Percentiles rank a stretch among this genome's conserved stretches.
These are phyloP conservation scores for Podotricha telesiphe DNA, from an alignment of 2,888 invertebrate genomes.

Conservation along the genomic window DNA sequence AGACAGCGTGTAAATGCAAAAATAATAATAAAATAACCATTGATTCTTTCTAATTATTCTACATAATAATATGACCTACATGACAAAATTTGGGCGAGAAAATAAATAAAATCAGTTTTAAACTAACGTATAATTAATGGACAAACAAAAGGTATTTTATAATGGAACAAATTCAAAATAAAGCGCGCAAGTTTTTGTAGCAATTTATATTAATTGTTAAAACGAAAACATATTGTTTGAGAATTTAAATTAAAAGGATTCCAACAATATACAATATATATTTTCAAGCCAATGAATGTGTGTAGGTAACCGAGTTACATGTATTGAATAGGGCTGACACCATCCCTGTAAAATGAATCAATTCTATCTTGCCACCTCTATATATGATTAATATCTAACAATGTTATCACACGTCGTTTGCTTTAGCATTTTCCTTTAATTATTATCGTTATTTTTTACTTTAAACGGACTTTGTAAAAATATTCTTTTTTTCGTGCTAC, in stretches of 20 bases:
- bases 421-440: neutral
- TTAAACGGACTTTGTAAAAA: too few relatives aligned
- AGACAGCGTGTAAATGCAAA: too few relatives aligned
- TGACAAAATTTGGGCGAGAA: too few relatives aligned
- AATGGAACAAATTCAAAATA: neutral
- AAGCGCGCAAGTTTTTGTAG: neutral
- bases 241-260: conserved; percentile 6
- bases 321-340: conserved; percentile 5
- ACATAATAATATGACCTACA: too few relatives aligned
- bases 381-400: neutral
- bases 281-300: conserved; percentile 5
- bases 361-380: neutral
- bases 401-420: neutral
- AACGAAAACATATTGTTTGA: neutral
- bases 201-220: neutral
- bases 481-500: neutral
- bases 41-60: too few relatives aligned
- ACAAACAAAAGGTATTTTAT: conserved; percentile 10
- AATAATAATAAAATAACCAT: too few relatives aligned
- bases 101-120: neutral
- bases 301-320: neutral
- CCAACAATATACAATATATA: conserved; percentile 6
- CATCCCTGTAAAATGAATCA: neutral
- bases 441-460: neutral
- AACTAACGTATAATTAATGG: neutral